Conservation (phyloP, 1,140 invertebrate genomes). For the Drosophila truncata region DNA sequence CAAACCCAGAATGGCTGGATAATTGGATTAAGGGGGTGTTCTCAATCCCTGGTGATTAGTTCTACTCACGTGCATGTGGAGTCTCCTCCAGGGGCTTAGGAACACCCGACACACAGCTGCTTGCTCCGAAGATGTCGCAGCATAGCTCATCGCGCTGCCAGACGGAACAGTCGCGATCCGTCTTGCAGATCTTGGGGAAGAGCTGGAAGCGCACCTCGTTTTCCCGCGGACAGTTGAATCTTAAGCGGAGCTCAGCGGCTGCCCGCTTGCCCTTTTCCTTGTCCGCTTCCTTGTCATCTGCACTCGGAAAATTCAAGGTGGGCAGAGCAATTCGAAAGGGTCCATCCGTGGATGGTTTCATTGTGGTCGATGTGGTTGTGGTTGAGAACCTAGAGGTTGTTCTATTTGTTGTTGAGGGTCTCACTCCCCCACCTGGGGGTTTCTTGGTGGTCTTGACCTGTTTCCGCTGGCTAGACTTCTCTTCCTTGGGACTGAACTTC, state of each 20-base stretch:
- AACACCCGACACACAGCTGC: conserved; percentile 87
- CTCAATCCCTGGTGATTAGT: too few relatives aligned
- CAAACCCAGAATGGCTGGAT: conserved; percentile 88
- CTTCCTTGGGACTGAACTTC: conserved; percentile 86
- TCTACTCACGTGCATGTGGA: conserved; percentile 87
- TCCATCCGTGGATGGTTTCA: conserved; percentile 64
- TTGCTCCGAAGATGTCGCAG: conserved; percentile 86
- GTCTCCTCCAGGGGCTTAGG: conserved; percentile 86
- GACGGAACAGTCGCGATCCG: conserved; percentile 86
- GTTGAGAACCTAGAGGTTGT: not conserved
- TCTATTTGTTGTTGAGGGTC: conserved; percentile 11
- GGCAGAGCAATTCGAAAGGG: conserved; percentile 83
- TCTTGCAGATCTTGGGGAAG: conserved; percentile 87
- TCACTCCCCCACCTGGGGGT: conserved; percentile 3
- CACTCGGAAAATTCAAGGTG: conserved; percentile 74
- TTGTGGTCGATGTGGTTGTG: conserved; percentile 66
- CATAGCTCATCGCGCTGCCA: conserved; percentile 87
- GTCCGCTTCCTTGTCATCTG: conserved; percentile 54
- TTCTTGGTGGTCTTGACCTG: conserved; percentile 54
- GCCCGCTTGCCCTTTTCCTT: conserved; percentile 75
- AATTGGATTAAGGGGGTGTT: not conserved
- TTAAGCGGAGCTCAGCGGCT: conserved; percentile 52
- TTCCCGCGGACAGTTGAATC: conserved; percentile 86
- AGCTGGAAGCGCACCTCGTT: conserved; percentile 86
- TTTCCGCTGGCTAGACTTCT: conserved; percentile 81